A percentile compares a stretch with the other conserved stretches of the same genome.
These are phyloP conservation scores for Todiramphus chloris DNA, from an alignment of 2,113 vertebrate species.

Conservation along the genomic window DNA sequence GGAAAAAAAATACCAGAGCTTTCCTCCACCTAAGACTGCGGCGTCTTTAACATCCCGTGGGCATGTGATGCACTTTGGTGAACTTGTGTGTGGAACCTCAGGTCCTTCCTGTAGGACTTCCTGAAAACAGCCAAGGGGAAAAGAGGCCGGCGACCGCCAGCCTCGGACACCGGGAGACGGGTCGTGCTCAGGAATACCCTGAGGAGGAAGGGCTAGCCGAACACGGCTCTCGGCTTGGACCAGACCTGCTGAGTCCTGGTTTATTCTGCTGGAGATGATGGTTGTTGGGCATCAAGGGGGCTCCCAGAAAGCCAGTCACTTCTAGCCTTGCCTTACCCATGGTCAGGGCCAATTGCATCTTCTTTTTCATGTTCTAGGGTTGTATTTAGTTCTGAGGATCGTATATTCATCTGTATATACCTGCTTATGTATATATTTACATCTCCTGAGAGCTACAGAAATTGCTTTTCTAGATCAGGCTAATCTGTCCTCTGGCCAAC, in stretches of 20 bases:
- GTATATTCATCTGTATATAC: not conserved
- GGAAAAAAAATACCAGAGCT: not conserved
- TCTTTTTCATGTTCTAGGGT: not conserved
- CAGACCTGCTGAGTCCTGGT: fast-evolving
- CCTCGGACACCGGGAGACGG: not conserved
- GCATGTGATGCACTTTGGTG: not conserved
- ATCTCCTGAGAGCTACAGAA: not conserved
- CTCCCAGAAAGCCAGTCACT: not conserved
- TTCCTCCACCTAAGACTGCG: not conserved
- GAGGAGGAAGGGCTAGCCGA: not conserved
- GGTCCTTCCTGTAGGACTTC: constrained; percentile 55
- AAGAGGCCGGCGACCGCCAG: not conserved
- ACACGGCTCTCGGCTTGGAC: not conserved
- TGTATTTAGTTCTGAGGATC: not conserved
- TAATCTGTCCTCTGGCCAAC: not conserved
- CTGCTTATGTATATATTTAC: not conserved
- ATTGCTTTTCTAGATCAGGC: not conserved
- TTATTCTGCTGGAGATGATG: not conserved
- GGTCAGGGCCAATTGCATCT: not conserved
- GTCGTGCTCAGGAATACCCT: not conserved
- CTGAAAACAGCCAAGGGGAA: constrained; percentile 18
- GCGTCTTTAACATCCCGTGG: not conserved
- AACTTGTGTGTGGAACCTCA: not conserved
- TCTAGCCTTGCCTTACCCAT: not conserved
- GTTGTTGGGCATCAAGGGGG: not conserved